These are phyloP conservation scores for Eristalis intricaria DNA, from an alignment of 2,888 invertebrate genomes.

Conservation along the genomic window DNA sequence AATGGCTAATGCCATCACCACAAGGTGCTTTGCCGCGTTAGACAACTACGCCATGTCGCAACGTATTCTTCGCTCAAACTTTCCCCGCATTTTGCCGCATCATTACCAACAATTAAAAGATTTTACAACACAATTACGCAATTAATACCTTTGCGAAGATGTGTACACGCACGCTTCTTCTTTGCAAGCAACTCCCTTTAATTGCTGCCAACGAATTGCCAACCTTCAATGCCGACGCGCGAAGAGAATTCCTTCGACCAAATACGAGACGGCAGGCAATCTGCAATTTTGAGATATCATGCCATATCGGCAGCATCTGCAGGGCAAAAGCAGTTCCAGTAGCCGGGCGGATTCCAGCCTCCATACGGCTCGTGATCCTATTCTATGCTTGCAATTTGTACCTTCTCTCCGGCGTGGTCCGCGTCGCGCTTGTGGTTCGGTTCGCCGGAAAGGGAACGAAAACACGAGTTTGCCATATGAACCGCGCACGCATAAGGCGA, in stretches of 20 bases:
- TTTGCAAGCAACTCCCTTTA: slow-evolving; percentile 12
- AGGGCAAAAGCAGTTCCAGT: slow-evolving; percentile 51
- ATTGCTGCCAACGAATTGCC: slow-evolving; percentile 22
- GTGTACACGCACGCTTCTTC: not conserved
- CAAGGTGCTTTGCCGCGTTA: not conserved
- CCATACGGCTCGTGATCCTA: slow-evolving; percentile 55
- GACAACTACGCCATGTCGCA: not conserved
- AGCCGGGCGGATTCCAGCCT: slow-evolving; percentile 53
- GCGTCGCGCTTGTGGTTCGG: not conserved
- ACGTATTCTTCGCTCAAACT: slow-evolving; percentile 37
- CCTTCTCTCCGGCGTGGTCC: not conserved
- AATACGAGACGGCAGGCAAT: slow-evolving; percentile 56
- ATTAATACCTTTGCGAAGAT: slow-evolving; percentile 33
- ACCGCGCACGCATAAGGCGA: slow-evolving; percentile 61
- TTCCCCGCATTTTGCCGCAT: slow-evolving; percentile 5
- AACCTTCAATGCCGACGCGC: slow-evolving; percentile 6
- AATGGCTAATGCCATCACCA: not conserved
- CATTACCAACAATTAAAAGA: slow-evolving; percentile 51
- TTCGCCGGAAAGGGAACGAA: slow-evolving; percentile 54
- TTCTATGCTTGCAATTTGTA: slow-evolving; percentile 65
- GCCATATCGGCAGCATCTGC: slow-evolving; percentile 54
- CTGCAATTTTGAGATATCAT: slow-evolving; percentile 66
- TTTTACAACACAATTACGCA: slow-evolving; percentile 64
- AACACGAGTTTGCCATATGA: slow-evolving; percentile 68
- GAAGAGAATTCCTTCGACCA: slow-evolving; percentile 56